A percentile compares a stretch with the other conserved stretches of the same genome.
phyloP scores from a whole-genome alignment of 2,797 vertebrate species.

The Girardinus metallicus region DNA sequence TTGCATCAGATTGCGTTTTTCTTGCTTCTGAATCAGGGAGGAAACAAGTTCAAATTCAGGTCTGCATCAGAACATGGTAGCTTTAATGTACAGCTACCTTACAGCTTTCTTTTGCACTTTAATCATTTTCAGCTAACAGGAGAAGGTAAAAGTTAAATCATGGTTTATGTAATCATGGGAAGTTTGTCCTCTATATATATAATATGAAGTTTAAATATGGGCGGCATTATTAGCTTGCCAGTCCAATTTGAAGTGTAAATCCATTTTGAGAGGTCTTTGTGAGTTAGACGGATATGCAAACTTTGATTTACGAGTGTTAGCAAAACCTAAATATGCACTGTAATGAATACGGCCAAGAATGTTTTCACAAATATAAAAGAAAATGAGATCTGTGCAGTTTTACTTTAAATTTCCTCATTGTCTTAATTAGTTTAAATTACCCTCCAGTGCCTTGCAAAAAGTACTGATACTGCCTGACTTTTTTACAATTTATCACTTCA shows the following conservation, averaged over 20 bases:
- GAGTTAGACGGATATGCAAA: background rate
- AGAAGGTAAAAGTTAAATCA: background rate
- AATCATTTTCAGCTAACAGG: background rate
- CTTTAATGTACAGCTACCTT: background rate
- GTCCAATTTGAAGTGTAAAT: background rate
- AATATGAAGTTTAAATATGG: background rate
- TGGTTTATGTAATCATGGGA: background rate
- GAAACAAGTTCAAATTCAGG: background rate
- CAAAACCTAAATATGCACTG: background rate
- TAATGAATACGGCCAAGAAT: background rate
- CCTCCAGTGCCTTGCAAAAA: background rate
- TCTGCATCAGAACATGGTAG: background rate
- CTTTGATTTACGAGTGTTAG: background rate
- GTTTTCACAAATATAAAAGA: background rate
- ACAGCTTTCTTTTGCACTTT: background rate
- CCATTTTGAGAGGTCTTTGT: background rate
- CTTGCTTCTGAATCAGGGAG: background rate
- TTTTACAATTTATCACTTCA: background rate
- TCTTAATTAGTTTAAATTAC: background rate
- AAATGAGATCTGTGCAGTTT: background rate
- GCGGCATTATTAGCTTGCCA: background rate
- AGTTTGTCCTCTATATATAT: background rate
- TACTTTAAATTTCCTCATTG: background rate
- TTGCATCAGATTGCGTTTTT: background rate
- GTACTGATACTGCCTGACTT: background rate